These are phyloP conservation scores for Neuroterus valhalla DNA, from an alignment of 1,140 invertebrate species.

Conservation along the genomic window DNA sequence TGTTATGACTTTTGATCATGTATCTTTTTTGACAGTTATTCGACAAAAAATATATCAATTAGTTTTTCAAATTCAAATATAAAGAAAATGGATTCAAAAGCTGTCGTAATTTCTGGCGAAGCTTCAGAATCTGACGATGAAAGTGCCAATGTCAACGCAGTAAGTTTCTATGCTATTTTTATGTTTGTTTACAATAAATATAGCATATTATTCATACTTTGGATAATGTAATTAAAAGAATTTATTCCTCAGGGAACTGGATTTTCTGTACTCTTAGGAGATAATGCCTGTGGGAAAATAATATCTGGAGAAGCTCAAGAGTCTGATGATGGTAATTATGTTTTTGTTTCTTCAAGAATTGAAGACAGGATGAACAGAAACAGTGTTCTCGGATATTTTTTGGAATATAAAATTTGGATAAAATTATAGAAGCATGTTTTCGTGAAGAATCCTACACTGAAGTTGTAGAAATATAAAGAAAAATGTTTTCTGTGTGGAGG, in stretches of 20 bases:
- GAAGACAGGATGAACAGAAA: not conserved
- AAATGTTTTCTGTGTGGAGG: too few species aligned
- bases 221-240: not conserved
- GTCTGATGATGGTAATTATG: constrained; percentile 68
- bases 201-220: not conserved
- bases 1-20: not conserved
- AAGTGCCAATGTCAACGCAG: constrained; percentile 58
- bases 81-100: constrained; percentile 66
- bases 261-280: constrained; percentile 55
- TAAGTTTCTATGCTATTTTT: constrained; percentile 49
- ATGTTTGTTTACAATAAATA: not conserved
- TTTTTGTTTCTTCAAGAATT: constrained; percentile 15
- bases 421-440: too few species aligned
- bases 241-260: constrained; percentile 58
- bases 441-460: too few species aligned
- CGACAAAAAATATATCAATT: not conserved
- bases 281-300: constrained; percentile 67
- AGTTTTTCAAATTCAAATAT: not conserved
- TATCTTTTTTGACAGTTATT: not conserved
- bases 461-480: too few species aligned
- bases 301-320: constrained; percentile 71
- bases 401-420: too few species aligned
- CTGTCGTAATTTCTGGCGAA: constrained; percentile 70
- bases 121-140: constrained; percentile 74
- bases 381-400: not conserved